Conservation (phyloP, 2,797 vertebrate species). For the Brotula barbata region DNA sequence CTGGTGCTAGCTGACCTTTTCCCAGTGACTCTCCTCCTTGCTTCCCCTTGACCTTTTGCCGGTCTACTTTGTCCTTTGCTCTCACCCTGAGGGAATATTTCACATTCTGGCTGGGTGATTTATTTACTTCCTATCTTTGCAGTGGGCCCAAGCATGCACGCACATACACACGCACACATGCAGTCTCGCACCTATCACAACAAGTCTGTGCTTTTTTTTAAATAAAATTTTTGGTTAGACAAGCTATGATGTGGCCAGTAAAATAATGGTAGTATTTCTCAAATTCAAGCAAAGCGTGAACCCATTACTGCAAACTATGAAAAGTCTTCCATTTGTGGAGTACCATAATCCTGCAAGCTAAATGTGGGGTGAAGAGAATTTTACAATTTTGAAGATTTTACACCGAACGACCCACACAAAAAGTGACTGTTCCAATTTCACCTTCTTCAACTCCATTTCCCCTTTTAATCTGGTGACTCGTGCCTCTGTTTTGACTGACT, state of each 20-base stretch:
- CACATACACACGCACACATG: constrained; percentile 5
- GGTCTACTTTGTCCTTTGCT: constrained; percentile 70
- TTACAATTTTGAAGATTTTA: constrained; percentile 1
- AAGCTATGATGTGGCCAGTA: constrained; percentile 1
- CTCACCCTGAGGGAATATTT: constrained; percentile 67
- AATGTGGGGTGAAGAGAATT: constrained; percentile 29
- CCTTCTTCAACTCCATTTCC: constrained; percentile 53
- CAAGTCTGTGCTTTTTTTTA: background rate
- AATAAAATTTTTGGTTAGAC: constrained; percentile 1
- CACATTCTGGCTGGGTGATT: constrained; percentile 67
- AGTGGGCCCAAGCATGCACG: constrained; percentile 10
- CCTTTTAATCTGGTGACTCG: constrained; percentile 55
- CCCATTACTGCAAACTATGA: background rate
- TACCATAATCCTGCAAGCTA: constrained; percentile 38
- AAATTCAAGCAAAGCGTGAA: background rate
- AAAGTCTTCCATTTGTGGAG: constrained; percentile 7
- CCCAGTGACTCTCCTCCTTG: constrained; percentile 48
- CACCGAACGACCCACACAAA: constrained; percentile 53
- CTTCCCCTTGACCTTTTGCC: constrained; percentile 76
- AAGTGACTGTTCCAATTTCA: constrained; percentile 56
- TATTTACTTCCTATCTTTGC: constrained; percentile 66
- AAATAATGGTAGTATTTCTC: background rate
- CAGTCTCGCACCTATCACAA: background rate
- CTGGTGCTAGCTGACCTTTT: constrained; percentile 69
- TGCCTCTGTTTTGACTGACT: constrained; percentile 65